Percentiles rank a stretch among this genome's conserved stretches.
These are phyloP conservation scores for Ennomos erosarius DNA, from an alignment of 2,888 invertebrate genomes.

Conservation along the genomic window DNA sequence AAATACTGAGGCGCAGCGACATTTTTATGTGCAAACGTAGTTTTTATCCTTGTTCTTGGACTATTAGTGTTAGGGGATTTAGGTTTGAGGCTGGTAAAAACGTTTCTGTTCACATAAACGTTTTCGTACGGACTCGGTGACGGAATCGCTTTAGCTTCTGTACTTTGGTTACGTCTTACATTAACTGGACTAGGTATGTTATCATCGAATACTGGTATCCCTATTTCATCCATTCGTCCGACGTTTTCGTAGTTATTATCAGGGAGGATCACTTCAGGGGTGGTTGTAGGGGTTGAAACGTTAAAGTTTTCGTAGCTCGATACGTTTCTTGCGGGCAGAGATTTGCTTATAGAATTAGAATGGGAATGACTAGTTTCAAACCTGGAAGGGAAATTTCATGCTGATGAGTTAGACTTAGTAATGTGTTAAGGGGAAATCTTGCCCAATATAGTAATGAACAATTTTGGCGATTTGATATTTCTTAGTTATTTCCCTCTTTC, in stretches of 20 bases:
- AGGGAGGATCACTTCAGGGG: constrained; percentile 64
- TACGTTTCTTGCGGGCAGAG: constrained; percentile 68
- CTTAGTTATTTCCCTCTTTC: too few species aligned
- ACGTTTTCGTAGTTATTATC: constrained; percentile 68
- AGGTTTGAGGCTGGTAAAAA: constrained; percentile 65
- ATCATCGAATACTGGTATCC: constrained; percentile 75
- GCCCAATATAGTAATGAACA: too few species aligned
- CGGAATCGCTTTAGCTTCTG: constrained; percentile 32
- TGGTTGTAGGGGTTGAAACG: constrained; percentile 54
- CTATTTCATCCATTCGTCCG: constrained; percentile 78
- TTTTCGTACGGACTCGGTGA: constrained; percentile 87
- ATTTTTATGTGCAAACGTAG: constrained; percentile 82
- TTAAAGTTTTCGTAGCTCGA: constrained; percentile 86
- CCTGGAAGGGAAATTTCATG: constrained; percentile 50
- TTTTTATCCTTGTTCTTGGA: constrained; percentile 87
- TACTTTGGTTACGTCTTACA: constrained; percentile 50
- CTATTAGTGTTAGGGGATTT: constrained; percentile 80
- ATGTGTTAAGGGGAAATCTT: too few species aligned
- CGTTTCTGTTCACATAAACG: constrained; percentile 75
- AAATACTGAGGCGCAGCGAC: constrained; percentile 79
- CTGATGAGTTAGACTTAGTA: not conserved
- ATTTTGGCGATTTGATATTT: too few species aligned
- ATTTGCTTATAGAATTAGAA: constrained; percentile 61
- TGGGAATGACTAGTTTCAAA: constrained; percentile 79
- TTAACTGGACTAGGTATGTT: constrained; percentile 65